phyloP scores from a whole-genome alignment of 2,797 vertebrate species.

The Propithecus deckenii region DNA sequence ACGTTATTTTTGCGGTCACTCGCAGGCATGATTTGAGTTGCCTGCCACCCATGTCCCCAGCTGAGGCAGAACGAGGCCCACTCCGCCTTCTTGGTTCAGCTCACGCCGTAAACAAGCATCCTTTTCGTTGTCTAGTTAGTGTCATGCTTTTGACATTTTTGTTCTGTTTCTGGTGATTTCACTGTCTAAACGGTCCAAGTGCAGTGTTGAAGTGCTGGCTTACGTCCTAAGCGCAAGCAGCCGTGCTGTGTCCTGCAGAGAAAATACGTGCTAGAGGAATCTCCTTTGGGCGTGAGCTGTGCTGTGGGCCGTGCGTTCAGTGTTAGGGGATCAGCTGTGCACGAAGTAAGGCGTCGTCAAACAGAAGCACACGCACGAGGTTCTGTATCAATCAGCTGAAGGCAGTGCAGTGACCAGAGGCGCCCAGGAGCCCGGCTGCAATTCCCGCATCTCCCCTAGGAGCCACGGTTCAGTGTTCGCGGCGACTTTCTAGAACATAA shows the following conservation, averaged over 20 bases:
- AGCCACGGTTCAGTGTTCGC: rapidly evolving
- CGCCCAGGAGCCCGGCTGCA: neutral
- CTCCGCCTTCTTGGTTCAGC: neutral
- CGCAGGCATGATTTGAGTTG: rapidly evolving
- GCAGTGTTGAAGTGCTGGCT: neutral
- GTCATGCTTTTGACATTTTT: rapidly evolving
- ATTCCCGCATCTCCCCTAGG: rapidly evolving
- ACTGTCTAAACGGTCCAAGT: neutral
- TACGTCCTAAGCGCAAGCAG: neutral
- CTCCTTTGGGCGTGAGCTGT: rapidly evolving
- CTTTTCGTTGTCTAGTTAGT: neutral
- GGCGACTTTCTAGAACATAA: neutral
- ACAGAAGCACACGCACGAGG: neutral
- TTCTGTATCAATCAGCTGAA: rapidly evolving
- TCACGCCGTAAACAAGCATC: neutral
- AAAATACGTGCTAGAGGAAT: rapidly evolving
- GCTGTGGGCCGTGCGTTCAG: rapidly evolving
- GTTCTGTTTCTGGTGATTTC: neutral
- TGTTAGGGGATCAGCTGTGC: rapidly evolving
- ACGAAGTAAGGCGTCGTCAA: neutral
- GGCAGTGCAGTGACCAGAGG: neutral
- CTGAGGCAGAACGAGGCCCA: rapidly evolving
- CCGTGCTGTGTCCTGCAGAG: rapidly evolving
- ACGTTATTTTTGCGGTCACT: neutral
- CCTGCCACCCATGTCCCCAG: rapidly evolving